Base-by-base conservation (phyloP, 2,888 invertebrate species). In the Plemyria rubiginata region DNA sequence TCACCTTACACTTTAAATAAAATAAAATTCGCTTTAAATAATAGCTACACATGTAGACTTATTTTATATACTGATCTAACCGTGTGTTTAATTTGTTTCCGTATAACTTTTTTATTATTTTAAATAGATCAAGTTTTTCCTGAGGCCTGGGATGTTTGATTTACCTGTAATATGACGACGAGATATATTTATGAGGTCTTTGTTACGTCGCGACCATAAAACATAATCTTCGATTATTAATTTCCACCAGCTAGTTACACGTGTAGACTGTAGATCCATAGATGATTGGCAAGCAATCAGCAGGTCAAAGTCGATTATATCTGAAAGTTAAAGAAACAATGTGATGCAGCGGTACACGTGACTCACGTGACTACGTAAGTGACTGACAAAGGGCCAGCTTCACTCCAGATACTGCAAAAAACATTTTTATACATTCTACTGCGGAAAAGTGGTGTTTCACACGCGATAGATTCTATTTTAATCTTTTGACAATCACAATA, bases 391-490 rank as follows among this genome's bases (percentile, higher is more conserved):
- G 86, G 81, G 84, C 78, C 66, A 77, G 74, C 71, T 73, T 53
- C 64, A 68, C 70, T 70, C 63, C 59, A 67, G 64, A 69, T 67
- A 65, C 72, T 75, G 82, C 81, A 86, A 87, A 85, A 83, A 85
- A 78, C 77, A 74, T 86, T 87, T 84, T 45, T 87, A 86, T 84
- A 85, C 85, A 86, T 86, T 86, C 84, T 88, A 85, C 72, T 60
- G 72, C 74, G 80, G 85, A 86, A 90, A 91, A 88, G 85, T 88
- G 85, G 65, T 68, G 78, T 76, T 85, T 83, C 83, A 85, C 92
- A 92, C 90, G 92, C 92, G 85, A 92, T 86, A 81, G 72, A 82
- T 84, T 88, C 84, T 88, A 87, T 90, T 87, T 88, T 86, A 87
- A 88, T 85, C 88, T 90, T 90, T 90, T 86, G 89, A 87, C 84